A percentile compares a stretch with the other conserved stretches of the same genome.
Evolutionary conservation across 2,797 vertebrate species (phyloP).

Genomic region (Darevskia mixta): DNA sequence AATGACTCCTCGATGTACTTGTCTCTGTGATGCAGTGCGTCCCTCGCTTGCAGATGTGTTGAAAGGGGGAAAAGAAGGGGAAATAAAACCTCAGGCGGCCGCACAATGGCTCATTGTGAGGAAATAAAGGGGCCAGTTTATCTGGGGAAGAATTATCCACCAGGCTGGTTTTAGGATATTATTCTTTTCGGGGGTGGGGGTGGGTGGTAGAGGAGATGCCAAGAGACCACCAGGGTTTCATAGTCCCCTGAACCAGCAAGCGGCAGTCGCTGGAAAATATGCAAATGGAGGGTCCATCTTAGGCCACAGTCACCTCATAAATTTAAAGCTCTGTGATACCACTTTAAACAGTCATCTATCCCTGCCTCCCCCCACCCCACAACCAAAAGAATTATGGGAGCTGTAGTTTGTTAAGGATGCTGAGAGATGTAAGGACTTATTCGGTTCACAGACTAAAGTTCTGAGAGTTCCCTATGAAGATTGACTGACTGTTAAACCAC

Average conservation of each 20-base stretch:
- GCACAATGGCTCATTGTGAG: conserved; percentile 41
- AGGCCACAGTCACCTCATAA: no score
- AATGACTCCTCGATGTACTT: conserved; percentile 18
- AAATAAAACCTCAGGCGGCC: conserved; percentile 22
- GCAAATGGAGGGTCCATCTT: neutral
- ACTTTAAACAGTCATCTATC: no score
- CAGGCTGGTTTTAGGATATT: neutral
- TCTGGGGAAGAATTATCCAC: conserved; percentile 43
- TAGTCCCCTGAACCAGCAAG: neutral
- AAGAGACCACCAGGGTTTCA: no score
- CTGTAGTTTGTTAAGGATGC: no score
- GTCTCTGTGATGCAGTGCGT: conserved; percentile 49
- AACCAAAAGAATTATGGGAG: no score
- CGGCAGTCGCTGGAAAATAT: neutral
- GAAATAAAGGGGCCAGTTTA: conserved; percentile 61
- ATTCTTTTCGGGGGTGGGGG: neutral
- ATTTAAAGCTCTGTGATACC: no score
- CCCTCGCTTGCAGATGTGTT: conserved; percentile 47
- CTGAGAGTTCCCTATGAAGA: no score
- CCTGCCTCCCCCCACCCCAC: no score
- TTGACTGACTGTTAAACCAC: no score
- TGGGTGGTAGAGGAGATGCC: no score
- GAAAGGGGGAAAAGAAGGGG: neutral
- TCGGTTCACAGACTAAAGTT: no score
- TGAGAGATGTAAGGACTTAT: no score